Percentiles rank a stretch among this genome's conserved stretches.
These are phyloP conservation scores for Aldabrachelys gigantea DNA, from an alignment of 2,113 vertebrate species.

Conservation along the genomic window DNA sequence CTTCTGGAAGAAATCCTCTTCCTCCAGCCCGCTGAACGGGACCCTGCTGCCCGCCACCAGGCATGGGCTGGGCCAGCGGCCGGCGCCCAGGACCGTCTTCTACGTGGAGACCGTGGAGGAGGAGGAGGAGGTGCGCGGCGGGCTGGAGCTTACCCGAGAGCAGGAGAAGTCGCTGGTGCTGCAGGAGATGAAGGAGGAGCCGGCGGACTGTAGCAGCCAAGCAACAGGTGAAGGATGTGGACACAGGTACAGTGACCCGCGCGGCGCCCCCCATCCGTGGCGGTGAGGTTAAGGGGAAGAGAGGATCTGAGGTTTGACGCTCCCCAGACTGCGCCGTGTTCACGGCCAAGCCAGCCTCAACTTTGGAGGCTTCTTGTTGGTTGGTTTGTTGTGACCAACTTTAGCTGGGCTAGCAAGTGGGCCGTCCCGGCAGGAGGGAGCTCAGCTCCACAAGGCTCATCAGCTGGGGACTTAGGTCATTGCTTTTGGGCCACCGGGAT, in stretches of 20 bases:
- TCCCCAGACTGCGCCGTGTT: neutral
- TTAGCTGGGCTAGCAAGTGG: neutral
- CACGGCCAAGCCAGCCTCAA: neutral
- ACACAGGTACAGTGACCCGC: conserved; percentile 75
- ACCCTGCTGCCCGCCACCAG: conserved; percentile 68
- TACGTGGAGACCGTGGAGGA: conserved; percentile 80
- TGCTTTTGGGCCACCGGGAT: neutral
- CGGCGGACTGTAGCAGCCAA: conserved; percentile 55
- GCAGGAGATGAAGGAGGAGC: conserved; percentile 70
- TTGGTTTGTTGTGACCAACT: neutral
- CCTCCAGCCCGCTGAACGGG: conserved; percentile 70
- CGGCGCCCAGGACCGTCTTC: conserved; percentile 74
- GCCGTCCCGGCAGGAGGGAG: neutral
- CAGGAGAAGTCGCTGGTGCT: conserved; percentile 67
- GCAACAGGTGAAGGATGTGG: conserved; percentile 81
- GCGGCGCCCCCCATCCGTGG: too few relatives aligned
- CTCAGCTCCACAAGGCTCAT: neutral
- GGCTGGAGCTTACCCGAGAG: conserved; percentile 74
- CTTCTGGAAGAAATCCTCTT: conserved; percentile 80
- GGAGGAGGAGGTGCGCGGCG: conserved; percentile 59
- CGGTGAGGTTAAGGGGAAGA: fast-evolving
- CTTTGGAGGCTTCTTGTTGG: neutral
- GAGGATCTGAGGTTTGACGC: neutral
- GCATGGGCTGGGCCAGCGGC: conserved; percentile 51
- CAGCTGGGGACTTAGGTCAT: neutral